phyloP scores from a whole-genome alignment of 2,113 vertebrate genomes.

The Ancistrus triradiatus region DNA sequence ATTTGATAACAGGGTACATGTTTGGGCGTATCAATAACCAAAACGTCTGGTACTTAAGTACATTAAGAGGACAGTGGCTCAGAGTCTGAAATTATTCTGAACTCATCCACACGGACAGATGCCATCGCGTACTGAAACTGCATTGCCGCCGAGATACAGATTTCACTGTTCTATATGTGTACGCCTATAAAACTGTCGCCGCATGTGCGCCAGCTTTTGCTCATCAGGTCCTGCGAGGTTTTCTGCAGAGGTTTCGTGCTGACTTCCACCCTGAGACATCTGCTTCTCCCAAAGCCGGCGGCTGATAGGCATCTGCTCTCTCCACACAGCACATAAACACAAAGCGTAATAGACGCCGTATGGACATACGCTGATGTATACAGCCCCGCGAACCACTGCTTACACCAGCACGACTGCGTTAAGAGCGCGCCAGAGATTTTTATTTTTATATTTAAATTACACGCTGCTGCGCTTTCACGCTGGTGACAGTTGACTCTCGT shows the following conservation, averaged over 20 bases:
- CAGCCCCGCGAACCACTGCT: too few species aligned
- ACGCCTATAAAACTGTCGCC: conserved; percentile 11
- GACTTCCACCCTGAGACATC: conserved; percentile 17
- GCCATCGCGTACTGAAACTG: too few species aligned
- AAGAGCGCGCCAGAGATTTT: too few species aligned
- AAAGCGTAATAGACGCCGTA: conserved; percentile 1
- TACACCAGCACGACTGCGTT: too few species aligned
- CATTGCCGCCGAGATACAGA: too few species aligned
- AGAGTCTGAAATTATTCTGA: background rate
- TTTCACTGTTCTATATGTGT: conserved; percentile 1
- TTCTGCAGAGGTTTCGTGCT: conserved; percentile 16
- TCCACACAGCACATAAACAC: conserved; percentile 28
- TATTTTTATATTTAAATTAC: too few species aligned
- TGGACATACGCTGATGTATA: too few species aligned
- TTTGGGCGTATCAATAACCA: too few species aligned
- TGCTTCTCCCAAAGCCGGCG: conserved; percentile 23
- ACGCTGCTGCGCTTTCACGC: too few species aligned
- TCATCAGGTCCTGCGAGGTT: background rate
- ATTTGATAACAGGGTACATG: too few species aligned
- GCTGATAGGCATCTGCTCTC: conserved; percentile 23
- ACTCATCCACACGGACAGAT: background rate
- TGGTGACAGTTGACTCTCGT: too few species aligned
- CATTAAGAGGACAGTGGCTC: background rate
- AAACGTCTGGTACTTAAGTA: too few species aligned
- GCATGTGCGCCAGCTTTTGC: conserved; percentile 23